Evolutionary conservation across 2,113 vertebrate genomes (phyloP), one percentile per base, ranked within the genome.

Genomic region (Dromaius novaehollandiae): DNA sequence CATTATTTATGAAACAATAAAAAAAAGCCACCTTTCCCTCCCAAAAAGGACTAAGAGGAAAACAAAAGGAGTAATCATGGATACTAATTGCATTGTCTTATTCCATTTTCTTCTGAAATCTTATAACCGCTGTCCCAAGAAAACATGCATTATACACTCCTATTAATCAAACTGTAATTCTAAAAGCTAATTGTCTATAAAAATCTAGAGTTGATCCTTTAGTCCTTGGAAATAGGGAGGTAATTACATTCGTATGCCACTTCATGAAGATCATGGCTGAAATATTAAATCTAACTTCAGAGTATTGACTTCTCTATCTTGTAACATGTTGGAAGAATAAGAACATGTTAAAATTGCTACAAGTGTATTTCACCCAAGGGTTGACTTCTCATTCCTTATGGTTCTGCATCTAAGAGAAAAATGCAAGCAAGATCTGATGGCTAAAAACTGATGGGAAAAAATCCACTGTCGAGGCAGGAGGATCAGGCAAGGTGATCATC

Each of bases 41-140:
- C 55, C 86, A 60, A 63, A 95, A 60, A 11, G 65, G 83, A 81
- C 74, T 81, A 50, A 86, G 73, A 70, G 15, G 40, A 86, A 65
- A 95, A 90, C 56, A 91, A 87, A 95, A 95, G 56, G 28, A 87
- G 48, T 56, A 87, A 92, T 94, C 81, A 69, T 19, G 78, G 51
- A 58, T 76, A 58, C 89, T 93, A 96, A 96, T 87, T 96, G 61
- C 74, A 92, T 89, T 91, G 87, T 73, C 74, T 89, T 78, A 38
- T 94, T 96, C 81, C 9, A 82, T 96, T 96, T 94, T 91, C 65
- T 73, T 82, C 81, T 93, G 82, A 92, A 89, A 91, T 79, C 56
- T 82, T 87, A 87, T 90, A 91, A 73, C 38, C 92, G 65, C 87
- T 85, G 66, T 96, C 93, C 91, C 61, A 86, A 89, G 87, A 96